These are phyloP conservation scores for Chamaetylas fuelleborni DNA, from an alignment of 2,113 vertebrate species.

Conservation along the genomic window DNA sequence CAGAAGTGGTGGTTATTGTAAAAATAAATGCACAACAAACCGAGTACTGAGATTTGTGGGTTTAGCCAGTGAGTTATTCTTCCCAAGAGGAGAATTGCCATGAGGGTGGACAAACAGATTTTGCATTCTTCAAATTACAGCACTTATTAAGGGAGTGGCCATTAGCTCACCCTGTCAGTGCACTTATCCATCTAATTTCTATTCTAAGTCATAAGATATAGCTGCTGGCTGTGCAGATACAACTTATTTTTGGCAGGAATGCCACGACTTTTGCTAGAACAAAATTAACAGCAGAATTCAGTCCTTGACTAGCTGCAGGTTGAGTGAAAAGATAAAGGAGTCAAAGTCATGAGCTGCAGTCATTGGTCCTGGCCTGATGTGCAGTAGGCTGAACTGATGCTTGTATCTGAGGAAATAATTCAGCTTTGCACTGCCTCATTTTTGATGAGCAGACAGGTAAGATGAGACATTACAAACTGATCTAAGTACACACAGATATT, in stretches of 20 bases:
- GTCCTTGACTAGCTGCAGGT: background rate
- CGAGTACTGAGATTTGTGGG: background rate
- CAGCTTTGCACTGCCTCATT: background rate
- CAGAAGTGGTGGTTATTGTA: background rate
- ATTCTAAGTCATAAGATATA: constrained; percentile 40
- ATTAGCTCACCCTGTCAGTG: constrained; percentile 31
- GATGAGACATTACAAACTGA: background rate
- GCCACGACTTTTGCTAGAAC: background rate
- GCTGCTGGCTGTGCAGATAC: constrained; percentile 26
- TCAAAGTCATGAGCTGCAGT: background rate
- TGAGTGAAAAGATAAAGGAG: background rate
- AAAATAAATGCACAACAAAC: background rate
- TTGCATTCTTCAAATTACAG: constrained; percentile 46
- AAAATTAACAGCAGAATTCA: background rate
- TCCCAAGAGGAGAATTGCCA: constrained; percentile 32
- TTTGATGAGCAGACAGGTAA: background rate
- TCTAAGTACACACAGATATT: background rate
- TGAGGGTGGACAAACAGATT: constrained; percentile 13
- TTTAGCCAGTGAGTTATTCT: background rate
- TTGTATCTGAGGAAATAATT: background rate
- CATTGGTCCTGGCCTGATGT: background rate
- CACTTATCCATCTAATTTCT: constrained; percentile 46
- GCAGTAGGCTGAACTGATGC: background rate
- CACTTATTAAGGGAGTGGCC: constrained; percentile 48
- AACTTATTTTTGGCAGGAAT: constrained; percentile 44